Evolutionary conservation across 2,888 invertebrate species (phyloP), one percentile per base, ranked within the genome.

Genomic region (Augochlorella aurata): DNA sequence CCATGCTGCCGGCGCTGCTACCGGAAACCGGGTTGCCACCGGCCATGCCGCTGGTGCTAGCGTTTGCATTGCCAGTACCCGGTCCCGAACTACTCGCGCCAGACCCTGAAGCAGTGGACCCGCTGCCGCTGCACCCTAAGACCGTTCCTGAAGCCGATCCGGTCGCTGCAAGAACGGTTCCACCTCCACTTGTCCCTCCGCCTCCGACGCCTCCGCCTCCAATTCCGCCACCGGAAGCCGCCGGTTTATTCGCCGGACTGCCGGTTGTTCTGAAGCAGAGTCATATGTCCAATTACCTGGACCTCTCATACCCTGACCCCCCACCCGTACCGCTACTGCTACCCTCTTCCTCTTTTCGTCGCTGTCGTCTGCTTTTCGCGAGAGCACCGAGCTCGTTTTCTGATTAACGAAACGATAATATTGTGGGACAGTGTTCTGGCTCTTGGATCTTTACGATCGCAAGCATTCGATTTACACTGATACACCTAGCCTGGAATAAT

Each of bases 251-350:
- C 95, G 88, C 96, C 95, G 92, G 95, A 94, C 96, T 96, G 82
- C 96, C 96, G 87, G 96, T 96, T 18, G 96, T 96, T 94, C 96
- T 96, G 94, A 10, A 91, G 92, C 88, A 83, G 72, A 61, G 18
- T 44, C 44, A 87, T 8, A 12, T 49, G 54, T 47, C 16, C 16
- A 2, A 16, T 38, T 65, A 44, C n/a, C n/a, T 9, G 18, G 29
- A 18, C 18, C n/a, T 65, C n/a, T 10, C 3, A 7, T 3, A 3
- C 21, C 49, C 29, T 47, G 10, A 8, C 16, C 47, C 9, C 49
- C n/a, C 21, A 21, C 67, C 45, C 47, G 21, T n/a, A 45, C 21
- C n/a, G 45, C 47, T 47, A 14, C 66, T n/a, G 21, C 45, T 45
- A 45, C 29, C 9, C 12, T 24, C 67, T 24, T 24, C 0, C 68